phyloP scores from a whole-genome alignment of 1,140 invertebrate species.

The Dinothrombium tinctorium region DNA sequence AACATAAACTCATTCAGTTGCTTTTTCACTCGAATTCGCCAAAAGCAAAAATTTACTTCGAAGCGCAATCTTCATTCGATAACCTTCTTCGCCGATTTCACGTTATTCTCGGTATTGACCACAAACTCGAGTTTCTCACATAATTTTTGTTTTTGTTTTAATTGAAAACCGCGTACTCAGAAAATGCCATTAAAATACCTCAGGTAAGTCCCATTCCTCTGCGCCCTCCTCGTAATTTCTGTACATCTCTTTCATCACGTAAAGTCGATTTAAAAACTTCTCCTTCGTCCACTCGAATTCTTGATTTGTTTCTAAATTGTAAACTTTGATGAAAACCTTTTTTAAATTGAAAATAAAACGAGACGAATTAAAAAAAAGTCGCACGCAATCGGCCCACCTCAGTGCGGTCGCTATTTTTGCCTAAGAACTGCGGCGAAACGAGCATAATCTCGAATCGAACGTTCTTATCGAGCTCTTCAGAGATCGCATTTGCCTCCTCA shows the following conservation, averaged over 20 bases:
- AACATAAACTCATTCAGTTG: too few relatives aligned
- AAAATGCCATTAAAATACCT: too few relatives aligned
- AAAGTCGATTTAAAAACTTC: slow-evolving; percentile 32
- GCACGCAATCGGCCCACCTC: slow-evolving; percentile 20
- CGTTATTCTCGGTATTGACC: too few relatives aligned
- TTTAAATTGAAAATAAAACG: slow-evolving; percentile 9
- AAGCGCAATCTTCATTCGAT: too few relatives aligned
- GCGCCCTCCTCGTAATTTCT: slow-evolving; percentile 30
- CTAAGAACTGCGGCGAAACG: slow-evolving; percentile 30
- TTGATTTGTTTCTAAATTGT: slow-evolving; percentile 28
- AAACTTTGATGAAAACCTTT: slow-evolving; percentile 32
- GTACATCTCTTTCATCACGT: slow-evolving; percentile 38
- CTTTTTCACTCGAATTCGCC: too few relatives aligned
- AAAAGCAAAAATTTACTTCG: too few relatives aligned
- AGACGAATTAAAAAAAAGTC: slow-evolving; percentile 5
- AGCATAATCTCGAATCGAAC: slow-evolving; percentile 34
- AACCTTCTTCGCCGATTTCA: too few relatives aligned
- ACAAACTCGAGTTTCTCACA: too few relatives aligned
- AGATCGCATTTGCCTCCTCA: slow-evolving; percentile 34
- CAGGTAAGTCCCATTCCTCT: slow-evolving; percentile 27
- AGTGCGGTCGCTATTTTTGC: slow-evolving; percentile 24
- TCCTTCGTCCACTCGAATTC: slow-evolving; percentile 32
- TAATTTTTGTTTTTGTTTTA: too few relatives aligned
- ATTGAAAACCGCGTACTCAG: too few relatives aligned
- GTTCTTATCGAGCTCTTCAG: slow-evolving; percentile 30